Conservation (phyloP, 1,140 invertebrate species). For the Sesamia nonagrioides region DNA sequence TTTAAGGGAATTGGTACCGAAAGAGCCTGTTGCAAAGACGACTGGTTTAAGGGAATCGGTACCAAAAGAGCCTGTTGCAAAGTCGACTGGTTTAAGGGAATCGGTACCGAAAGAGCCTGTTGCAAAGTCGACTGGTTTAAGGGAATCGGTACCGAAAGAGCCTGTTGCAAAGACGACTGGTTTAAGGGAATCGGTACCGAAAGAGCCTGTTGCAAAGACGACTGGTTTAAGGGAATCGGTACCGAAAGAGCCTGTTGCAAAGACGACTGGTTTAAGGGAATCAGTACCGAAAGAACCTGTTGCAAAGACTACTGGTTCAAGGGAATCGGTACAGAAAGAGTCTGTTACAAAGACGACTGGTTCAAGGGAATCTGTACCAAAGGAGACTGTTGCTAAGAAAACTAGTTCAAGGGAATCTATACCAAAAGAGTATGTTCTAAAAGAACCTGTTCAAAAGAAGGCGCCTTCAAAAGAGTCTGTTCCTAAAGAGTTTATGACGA, state of each 20-base stretch:
- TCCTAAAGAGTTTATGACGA: not conserved
- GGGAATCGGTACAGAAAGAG: conserved; percentile 5
- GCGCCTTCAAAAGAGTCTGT: not conserved
- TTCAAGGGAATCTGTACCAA: not conserved
- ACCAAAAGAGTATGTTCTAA: not conserved
- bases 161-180: not conserved
- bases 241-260: not conserved
- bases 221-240: not conserved
- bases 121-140: not conserved
- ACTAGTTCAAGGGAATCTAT: not conserved
- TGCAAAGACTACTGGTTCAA: not conserved
- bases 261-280: not conserved
- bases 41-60: not conserved
- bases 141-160: not conserved
- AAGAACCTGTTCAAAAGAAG: not conserved
- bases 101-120: not conserved
- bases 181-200: not conserved
- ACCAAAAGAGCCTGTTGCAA: not conserved
- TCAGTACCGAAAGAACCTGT: not conserved
- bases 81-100: no score
- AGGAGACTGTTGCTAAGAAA: not conserved
- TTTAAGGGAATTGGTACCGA: not conserved
- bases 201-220: not conserved
- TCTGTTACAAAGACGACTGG: not conserved
- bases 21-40: conserved; percentile 5